Conservation (phyloP, 2,888 invertebrate genomes). For the Thera obeliscata region DNA sequence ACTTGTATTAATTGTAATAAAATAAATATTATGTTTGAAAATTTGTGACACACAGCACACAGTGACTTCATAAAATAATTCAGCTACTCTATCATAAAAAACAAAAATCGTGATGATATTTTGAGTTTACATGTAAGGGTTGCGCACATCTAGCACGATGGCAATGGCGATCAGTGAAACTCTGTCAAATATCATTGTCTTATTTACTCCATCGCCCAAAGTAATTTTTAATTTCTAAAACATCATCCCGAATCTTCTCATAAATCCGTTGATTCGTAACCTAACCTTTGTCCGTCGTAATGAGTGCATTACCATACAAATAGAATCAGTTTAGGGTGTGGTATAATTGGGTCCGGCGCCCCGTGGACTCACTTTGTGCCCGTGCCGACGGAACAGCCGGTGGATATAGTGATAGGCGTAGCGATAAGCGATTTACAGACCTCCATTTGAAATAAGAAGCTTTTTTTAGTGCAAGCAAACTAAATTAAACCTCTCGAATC, state of each 20-base stretch:
- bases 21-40: too few species aligned
- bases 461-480: background rate
- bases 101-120: too few species aligned
- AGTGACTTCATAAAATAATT: too few species aligned
- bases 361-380: conserved; percentile 76
- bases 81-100: too few species aligned
- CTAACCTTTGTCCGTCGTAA: conserved; percentile 74
- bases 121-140: too few species aligned
- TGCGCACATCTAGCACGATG: too few species aligned
- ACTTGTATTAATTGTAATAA: too few species aligned
- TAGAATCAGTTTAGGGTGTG: conserved; percentile 70
- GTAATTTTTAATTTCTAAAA: conserved; percentile 41
- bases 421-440: conserved; percentile 31
- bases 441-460: too few species aligned
- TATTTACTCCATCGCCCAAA: background rate
- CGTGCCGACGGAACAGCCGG: conserved; percentile 49
- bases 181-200: too few species aligned
- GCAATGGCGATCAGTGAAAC: too few species aligned
- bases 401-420: conserved; percentile 3
- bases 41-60: too few species aligned
- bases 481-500: too few species aligned
- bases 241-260: conserved; percentile 49
- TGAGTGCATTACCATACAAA: conserved; percentile 83
- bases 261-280: conserved; percentile 35
- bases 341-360: conserved; percentile 78